A percentile compares a stretch with the other conserved stretches of the same genome.
These are phyloP conservation scores for Pangasius djambal DNA, from an alignment of 2,797 vertebrate genomes.

Conservation along the genomic window DNA sequence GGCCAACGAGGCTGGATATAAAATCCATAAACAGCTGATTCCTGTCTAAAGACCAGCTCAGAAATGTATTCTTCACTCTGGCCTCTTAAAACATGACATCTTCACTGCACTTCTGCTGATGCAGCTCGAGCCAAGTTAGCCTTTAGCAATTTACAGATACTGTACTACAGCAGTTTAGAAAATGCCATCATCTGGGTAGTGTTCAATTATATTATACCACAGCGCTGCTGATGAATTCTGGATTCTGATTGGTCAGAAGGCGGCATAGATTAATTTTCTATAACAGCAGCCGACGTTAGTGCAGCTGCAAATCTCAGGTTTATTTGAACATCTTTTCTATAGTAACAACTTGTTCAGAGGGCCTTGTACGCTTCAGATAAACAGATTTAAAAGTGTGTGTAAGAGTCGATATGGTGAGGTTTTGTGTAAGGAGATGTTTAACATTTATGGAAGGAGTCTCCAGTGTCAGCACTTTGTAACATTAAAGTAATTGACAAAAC, in stretches of 20 bases:
- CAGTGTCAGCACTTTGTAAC: background rate
- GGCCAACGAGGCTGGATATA: conserved; percentile 20
- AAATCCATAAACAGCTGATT: conserved; percentile 42
- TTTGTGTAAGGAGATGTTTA: background rate
- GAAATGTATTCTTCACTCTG: conserved; percentile 30
- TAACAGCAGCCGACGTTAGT: background rate
- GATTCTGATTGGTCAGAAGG: background rate
- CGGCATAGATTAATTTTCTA: background rate
- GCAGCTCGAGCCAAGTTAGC: background rate
- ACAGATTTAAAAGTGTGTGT: background rate
- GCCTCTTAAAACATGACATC: background rate
- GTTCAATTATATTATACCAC: background rate
- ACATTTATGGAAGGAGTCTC: background rate
- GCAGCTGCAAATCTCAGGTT: background rate
- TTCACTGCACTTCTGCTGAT: conserved; percentile 1
- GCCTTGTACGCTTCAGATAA: background rate
- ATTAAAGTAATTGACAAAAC: too few relatives aligned
- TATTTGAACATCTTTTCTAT: background rate
- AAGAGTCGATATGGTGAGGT: too few relatives aligned
- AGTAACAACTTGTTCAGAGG: background rate
- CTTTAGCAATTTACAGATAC: conserved; percentile 10
- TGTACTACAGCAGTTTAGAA: conserved; percentile 8
- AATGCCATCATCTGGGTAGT: background rate
- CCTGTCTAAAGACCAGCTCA: conserved; percentile 9
- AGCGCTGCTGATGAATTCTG: background rate